Evolutionary conservation across 2,888 invertebrate genomes (phyloP), one percentile per base, ranked within the genome.

Genomic region (Cephus sareptanus): DNA sequence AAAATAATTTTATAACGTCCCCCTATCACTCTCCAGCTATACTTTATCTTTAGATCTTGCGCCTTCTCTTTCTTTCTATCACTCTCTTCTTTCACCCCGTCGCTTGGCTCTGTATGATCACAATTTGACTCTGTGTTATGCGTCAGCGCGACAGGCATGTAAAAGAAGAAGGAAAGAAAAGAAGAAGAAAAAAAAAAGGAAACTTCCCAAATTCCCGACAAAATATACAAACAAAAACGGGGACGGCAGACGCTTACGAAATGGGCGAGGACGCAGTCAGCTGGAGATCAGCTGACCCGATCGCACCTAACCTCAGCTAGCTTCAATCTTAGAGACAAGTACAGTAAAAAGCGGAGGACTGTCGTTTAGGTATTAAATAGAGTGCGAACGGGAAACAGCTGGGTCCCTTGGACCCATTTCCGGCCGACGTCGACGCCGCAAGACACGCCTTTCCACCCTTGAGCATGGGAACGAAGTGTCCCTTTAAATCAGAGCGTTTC

Each of bases 341-440:
- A 70, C 70, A 30, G 11, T 30, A n/a, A 33, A 70, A 30, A 13
- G 70, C 33, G 70, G 4, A 30, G 30, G 70, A 70, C 70, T 70
- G 70, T 30, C 70, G 70, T 30, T 30, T 70, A 11, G 70, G 70
- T n/a, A 23, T 69, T 56, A 73, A 79, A 69, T 69, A 31, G 75
- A 73, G 79, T 77, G 76, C 75, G 81, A 77, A 79, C 77, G 77
- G 82, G 83, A 81, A 83, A 83, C 83, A 84, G 84, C 81, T 83
- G 84, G 79, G 76, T 79, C 40, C 78, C 77, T 75, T 73, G 79
- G 75, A 74, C 77, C 79, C 79, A 75, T 80, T 83, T 81, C 82
- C 82, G 82, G 80, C 74, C 77, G 68, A 31, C 68, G 34, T 70
- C 76, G 76, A 75, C 82, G 70, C 76, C 77, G 71, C 77, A 70